These are phyloP conservation scores for Axea sp. DNA, from an alignment of 2,888 invertebrate genomes.

Conservation along the genomic window DNA sequence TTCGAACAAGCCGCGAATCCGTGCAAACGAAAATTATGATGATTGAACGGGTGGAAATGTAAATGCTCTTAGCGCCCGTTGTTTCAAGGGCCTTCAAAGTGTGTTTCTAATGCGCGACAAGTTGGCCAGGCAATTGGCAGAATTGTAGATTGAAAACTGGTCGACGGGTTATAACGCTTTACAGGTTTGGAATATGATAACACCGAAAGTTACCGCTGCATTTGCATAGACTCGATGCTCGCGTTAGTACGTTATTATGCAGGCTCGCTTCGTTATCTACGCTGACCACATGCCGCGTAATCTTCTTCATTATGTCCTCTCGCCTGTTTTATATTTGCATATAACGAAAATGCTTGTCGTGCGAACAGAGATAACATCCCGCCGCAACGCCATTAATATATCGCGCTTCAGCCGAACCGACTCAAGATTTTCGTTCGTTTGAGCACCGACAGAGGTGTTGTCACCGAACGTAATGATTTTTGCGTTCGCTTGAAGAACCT, in stretches of 20 bases:
- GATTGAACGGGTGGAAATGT: neutral
- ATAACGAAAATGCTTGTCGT: conserved; percentile 75
- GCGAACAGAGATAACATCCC: conserved; percentile 52
- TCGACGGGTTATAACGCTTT: neutral
- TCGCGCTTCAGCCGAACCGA: neutral
- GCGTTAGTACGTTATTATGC: conserved; percentile 44
- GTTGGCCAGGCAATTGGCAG: conserved; percentile 8
- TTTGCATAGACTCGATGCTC: conserved; percentile 63
- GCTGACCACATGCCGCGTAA: conserved; percentile 76
- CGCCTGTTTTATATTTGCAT: conserved; percentile 74
- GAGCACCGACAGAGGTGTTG: too few relatives aligned
- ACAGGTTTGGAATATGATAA: conserved; percentile 67
- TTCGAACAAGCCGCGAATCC: neutral
- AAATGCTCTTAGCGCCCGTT: neutral
- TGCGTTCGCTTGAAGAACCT: too few relatives aligned
- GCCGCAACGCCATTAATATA: neutral
- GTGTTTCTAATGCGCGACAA: conserved; percentile 1
- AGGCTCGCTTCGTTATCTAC: conserved; percentile 72
- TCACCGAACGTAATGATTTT: too few relatives aligned
- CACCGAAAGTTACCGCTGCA: conserved; percentile 69
- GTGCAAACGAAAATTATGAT: neutral
- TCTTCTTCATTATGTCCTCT: conserved; percentile 75
- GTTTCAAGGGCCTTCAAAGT: neutral
- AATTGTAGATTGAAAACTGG: conserved; percentile 22
- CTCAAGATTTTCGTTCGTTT: too few relatives aligned